These are phyloP conservation scores for Strigamia transsilvanica DNA, from an alignment of 2,888 invertebrate genomes.

Conservation along the genomic window DNA sequence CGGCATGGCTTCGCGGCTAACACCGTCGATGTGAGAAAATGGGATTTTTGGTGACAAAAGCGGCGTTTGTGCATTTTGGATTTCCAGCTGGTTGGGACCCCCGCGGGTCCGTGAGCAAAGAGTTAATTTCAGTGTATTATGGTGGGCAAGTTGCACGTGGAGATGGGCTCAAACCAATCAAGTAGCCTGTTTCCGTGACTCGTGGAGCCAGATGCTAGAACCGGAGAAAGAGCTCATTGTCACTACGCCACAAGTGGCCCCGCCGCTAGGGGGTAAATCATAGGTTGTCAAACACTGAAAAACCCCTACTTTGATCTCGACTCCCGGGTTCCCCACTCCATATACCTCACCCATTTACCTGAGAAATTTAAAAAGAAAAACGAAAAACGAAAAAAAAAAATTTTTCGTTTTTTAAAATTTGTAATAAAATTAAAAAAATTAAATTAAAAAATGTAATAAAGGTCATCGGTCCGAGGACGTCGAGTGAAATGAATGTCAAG, in stretches of 20 bases:
- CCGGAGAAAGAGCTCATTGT: constrained; percentile 17
- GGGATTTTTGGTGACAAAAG: too few species aligned
- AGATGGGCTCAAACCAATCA: constrained; percentile 21
- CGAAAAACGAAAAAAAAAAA: background rate
- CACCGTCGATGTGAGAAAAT: too few species aligned
- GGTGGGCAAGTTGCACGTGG: background rate
- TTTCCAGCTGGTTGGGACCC: background rate
- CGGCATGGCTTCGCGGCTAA: too few species aligned
- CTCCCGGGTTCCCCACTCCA: background rate
- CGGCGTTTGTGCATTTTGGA: too few species aligned
- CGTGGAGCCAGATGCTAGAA: constrained; percentile 17
- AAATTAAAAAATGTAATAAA: background rate
- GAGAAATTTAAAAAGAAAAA: background rate
- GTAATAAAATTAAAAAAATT: background rate
- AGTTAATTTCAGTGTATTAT: constrained; percentile 23
- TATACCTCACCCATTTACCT: background rate
- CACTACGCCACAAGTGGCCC: background rate
- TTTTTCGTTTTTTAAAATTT: too few species aligned
- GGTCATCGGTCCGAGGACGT: background rate
- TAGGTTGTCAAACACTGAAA: constrained; percentile 22
- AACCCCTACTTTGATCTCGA: background rate
- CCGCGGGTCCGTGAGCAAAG: background rate
- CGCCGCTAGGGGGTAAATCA: constrained; percentile 3
- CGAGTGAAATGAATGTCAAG: background rate
- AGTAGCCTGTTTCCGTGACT: constrained; percentile 21